phyloP scores from a whole-genome alignment of 2,797 vertebrate species.

The Syngnathus rostellatus region DNA sequence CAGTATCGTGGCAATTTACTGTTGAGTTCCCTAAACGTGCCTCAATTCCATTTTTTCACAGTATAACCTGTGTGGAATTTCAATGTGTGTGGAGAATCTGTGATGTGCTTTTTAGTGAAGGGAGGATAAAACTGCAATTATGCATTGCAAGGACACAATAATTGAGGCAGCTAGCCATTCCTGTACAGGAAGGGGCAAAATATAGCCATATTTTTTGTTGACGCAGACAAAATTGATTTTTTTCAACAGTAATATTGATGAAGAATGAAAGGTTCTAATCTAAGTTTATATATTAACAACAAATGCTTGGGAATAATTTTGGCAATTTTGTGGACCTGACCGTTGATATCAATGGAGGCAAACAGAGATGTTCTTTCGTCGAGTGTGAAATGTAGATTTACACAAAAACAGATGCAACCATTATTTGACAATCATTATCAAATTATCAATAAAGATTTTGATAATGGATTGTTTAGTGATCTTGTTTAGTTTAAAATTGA shows the following conservation, averaged over 20 bases:
- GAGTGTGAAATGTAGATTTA: no score
- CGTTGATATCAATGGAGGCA: no score
- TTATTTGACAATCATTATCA: no score
- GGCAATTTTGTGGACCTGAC: no score
- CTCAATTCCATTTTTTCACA: neutral
- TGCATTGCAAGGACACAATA: neutral
- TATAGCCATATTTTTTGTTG: neutral
- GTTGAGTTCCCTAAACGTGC: neutral
- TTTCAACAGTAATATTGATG: neutral
- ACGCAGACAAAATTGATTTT: neutral
- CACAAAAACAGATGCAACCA: no score
- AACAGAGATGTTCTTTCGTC: no score
- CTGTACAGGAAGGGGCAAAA: neutral
- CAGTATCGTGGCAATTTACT: neutral
- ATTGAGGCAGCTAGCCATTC: neutral
- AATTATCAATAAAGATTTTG: no score
- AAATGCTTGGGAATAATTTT: no score
- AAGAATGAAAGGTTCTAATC: neutral
- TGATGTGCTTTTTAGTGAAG: neutral
- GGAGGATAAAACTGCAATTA: constrained; percentile 8
- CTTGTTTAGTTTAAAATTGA: no score
- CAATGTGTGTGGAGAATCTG: neutral
- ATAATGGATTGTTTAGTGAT: no score
- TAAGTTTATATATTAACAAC: no score
- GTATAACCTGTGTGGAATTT: neutral